Evolutionary conservation across 2,888 invertebrate species (phyloP), one percentile per base, ranked within the genome.

Genomic region (Perizoma affinitatum): DNA sequence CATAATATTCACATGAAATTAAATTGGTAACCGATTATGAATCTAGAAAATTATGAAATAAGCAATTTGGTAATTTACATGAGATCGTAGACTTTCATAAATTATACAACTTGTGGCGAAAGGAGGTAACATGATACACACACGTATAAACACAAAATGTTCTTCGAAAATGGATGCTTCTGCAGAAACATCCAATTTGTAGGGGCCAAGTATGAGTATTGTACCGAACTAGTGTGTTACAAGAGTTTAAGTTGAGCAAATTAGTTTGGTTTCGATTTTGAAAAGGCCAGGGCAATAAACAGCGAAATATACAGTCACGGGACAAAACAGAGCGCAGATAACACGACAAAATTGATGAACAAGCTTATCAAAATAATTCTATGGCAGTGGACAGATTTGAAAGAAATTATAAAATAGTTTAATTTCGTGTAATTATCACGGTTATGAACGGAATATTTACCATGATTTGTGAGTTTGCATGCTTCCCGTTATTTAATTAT

Each of bases 31-130:
- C 82, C 78, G 75, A 82, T 80, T 66, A 45, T 75, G 72, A 75
- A 74, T 73, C 74, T 75, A 72, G 72, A 44, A 71, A 65, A 74
- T 71, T 68, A 76, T 71, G 74, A 77, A 73, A 70, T 73, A 78
- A 66, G 79, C 73, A 80, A 79, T 87, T 89, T 86, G 86, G 88
- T 88, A 83, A 83, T 79, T 81, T 78, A 81, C 70, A 82, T 84
- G 88, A 89, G 87, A 88, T 88, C 88, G 86, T 77, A 82, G 76
- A 76, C 78, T 75, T 69, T 63, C 70, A 63, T 57, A 61, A 36
- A 58, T 72, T 66, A 67, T 68, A 69, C 67, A 71, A 70, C 67
- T 68, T 71, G 62, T 56, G 63, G 56, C 48, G 66, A 45, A 55
- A 46, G 52, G 34, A 41, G 43, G 47, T 44, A 43, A 49, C 10